Conservation (phyloP, 2,888 invertebrate genomes). For the Nasonia oneida region DNA sequence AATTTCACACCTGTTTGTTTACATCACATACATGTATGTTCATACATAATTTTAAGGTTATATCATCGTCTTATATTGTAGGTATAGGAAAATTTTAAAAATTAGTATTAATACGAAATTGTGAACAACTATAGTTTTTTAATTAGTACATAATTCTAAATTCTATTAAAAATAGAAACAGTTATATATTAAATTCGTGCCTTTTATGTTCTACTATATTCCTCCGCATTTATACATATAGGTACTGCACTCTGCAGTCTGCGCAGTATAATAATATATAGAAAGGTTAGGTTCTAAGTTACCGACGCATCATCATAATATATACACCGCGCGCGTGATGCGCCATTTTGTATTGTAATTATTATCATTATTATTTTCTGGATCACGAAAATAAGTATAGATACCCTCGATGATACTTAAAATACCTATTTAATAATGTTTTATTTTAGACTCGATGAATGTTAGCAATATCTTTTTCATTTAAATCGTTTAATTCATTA, state of each 20-base stretch:
- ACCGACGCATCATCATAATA: too few relatives aligned
- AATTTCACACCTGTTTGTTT: slow-evolving; percentile 29
- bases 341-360: background rate
- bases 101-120: background rate
- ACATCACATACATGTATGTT: background rate
- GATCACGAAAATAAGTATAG: too few relatives aligned
- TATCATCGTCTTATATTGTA: background rate
- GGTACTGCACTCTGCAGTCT: too few relatives aligned
- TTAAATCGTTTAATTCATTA: background rate
- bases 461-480: background rate
- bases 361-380: background rate
- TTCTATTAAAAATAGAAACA: background rate
- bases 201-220: background rate
- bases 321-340: too few relatives aligned
- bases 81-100: background rate
- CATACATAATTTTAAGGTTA: slow-evolving; percentile 3
- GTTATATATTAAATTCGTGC: background rate
- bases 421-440: background rate
- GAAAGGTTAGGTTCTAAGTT: background rate
- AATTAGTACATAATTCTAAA: background rate
- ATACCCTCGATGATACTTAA: too few relatives aligned
- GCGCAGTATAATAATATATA: too few relatives aligned
- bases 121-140: background rate
- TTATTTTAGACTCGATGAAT: background rate
- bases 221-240: too few relatives aligned